phyloP scores from a whole-genome alignment of 2,797 vertebrate genomes.

The Lepus townsendii region DNA sequence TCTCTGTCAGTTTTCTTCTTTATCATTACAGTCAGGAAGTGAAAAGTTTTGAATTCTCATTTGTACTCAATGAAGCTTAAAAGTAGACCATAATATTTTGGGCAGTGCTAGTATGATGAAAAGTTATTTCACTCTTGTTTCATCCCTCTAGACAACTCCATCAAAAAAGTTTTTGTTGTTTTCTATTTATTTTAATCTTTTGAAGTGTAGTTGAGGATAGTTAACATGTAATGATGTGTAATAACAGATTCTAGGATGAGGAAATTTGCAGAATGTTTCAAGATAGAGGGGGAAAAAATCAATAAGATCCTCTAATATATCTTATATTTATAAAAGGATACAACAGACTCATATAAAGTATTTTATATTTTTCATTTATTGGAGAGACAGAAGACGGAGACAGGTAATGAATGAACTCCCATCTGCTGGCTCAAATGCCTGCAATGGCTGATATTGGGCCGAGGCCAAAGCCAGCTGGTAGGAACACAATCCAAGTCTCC shows the following conservation, averaged over 20 bases:
- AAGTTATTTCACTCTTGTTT: constrained; percentile 35
- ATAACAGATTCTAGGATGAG: constrained; percentile 48
- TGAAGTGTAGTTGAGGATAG: background rate
- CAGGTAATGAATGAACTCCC: no score
- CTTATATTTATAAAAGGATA: constrained; percentile 52
- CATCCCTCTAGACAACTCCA: background rate
- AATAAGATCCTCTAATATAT: background rate
- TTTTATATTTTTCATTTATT: no score
- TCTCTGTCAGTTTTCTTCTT: constrained; percentile 26
- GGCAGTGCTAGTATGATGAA: background rate
- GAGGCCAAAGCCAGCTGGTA: no score
- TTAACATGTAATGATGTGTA: background rate
- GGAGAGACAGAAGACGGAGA: no score
- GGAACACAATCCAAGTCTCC: no score
- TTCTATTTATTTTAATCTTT: constrained; percentile 15
- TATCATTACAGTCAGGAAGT: constrained; percentile 21
- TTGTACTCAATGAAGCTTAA: constrained; percentile 19
- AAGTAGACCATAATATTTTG: constrained; percentile 6
- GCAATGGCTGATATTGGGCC: no score
- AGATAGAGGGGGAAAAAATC: background rate
- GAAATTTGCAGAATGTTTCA: constrained; percentile 54
- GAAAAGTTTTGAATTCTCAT: background rate
- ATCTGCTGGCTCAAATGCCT: no score
- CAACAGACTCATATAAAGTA: background rate
- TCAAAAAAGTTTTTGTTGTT: background rate